These are phyloP conservation scores for Orchestia grillus DNA, from an alignment of 1,140 invertebrate genomes.

Conservation along the genomic window DNA sequence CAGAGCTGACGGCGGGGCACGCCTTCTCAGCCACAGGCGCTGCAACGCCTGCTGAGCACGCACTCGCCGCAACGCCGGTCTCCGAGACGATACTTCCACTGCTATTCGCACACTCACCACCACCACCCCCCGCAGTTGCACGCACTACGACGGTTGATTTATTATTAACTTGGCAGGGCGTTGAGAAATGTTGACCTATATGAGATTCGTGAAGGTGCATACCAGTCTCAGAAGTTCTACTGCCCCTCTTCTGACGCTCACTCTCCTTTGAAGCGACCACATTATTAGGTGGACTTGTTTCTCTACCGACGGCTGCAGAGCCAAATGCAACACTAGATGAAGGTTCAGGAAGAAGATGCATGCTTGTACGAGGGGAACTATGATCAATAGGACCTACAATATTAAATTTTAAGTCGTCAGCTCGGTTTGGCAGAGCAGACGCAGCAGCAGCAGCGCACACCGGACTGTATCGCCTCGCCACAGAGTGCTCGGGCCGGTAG, in stretches of 20 bases:
- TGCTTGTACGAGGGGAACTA: neutral
- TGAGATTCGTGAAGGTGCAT: neutral
- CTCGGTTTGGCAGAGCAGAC: neutral
- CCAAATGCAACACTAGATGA: neutral
- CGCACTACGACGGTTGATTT: neutral
- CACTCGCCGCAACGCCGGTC: neutral
- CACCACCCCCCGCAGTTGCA: neutral
- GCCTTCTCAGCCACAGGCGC: neutral
- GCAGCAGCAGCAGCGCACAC: neutral
- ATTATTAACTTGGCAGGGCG: neutral
- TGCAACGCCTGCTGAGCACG: too few relatives aligned
- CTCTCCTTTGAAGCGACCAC: too few relatives aligned
- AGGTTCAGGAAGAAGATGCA: neutral
- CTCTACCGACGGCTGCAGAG: neutral
- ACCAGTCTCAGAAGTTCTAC: neutral
- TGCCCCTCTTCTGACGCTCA: neutral
- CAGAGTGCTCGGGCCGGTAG: neutral
- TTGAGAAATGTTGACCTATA: neutral
- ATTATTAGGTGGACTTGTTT: neutral
- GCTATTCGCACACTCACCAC: neutral
- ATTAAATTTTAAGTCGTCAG: neutral
- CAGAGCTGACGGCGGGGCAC: neutral
- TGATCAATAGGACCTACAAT: neutral
- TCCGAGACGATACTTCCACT: neutral
- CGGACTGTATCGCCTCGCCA: neutral